These are phyloP conservation scores for Gymnosoma rotundatum DNA, from an alignment of 2,888 invertebrate genomes.

Conservation along the genomic window DNA sequence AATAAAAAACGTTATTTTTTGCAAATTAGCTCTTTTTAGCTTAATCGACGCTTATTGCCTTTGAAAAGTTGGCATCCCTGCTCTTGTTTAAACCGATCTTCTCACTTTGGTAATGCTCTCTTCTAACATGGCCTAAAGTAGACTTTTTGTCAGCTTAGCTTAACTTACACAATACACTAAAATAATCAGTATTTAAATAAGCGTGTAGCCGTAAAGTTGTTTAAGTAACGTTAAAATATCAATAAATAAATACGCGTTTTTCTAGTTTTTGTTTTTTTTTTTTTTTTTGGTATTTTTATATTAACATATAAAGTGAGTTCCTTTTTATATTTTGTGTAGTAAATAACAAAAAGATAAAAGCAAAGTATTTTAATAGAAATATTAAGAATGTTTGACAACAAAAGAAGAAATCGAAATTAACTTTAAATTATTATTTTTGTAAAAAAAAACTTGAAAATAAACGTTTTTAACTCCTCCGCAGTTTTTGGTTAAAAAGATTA, in stretches of 20 bases:
- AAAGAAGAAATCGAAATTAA: constrained; percentile 49
- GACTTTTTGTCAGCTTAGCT: constrained; percentile 28
- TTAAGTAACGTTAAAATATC: constrained; percentile 16
- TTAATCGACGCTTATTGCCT: no score
- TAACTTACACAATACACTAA: constrained; percentile 3
- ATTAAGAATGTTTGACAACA: constrained; percentile 27
- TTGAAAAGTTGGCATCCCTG: no score
- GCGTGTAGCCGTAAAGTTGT: constrained; percentile 53
- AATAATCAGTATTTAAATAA: constrained; percentile 61
- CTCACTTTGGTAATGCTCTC: constrained; percentile 31
- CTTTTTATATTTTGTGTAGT: constrained; percentile 24
- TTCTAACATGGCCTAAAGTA: constrained; percentile 56
- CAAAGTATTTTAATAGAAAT: background rate
- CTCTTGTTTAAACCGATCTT: background rate
- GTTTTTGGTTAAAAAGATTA: constrained; percentile 23
- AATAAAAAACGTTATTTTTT: no score
- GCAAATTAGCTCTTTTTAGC: no score
- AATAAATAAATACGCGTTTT: constrained; percentile 61
- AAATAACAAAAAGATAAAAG: constrained; percentile 23
- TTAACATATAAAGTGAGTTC: constrained; percentile 59
- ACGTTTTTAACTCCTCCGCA: constrained; percentile 59
- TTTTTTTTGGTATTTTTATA: constrained; percentile 16
- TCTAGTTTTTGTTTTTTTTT: constrained; percentile 57
- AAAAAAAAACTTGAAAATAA: constrained; percentile 6
- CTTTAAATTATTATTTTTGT: constrained; percentile 7